Evolutionary conservation across 2,797 vertebrate species (phyloP).

Genomic region (Erpetoichthys calabaricus): DNA sequence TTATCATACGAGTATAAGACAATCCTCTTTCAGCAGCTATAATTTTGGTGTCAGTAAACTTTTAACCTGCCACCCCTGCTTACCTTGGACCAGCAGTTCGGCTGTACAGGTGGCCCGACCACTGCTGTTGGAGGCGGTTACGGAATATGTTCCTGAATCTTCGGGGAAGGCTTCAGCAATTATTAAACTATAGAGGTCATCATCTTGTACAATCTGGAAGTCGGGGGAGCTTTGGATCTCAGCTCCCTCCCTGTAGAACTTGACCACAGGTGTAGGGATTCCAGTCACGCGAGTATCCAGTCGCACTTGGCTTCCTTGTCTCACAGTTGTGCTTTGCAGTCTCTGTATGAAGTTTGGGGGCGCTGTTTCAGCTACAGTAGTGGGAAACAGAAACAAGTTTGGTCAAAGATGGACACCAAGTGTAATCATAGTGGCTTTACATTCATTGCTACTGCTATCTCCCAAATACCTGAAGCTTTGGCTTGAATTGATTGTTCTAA

Average conservation of each 20-base stretch:
- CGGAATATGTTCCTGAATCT: slow-evolving; percentile 93
- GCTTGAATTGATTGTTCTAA: too few relatives aligned
- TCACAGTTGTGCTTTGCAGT: slow-evolving; percentile 85
- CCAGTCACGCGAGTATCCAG: slow-evolving; percentile 86
- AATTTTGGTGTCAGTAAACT: too few relatives aligned
- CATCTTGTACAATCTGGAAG: slow-evolving; percentile 91
- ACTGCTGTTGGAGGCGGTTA: slow-evolving; percentile 82
- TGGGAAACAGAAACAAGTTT: neutral
- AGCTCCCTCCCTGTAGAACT: slow-evolving; percentile 93
- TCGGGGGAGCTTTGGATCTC: slow-evolving; percentile 96
- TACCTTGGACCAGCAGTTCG: slow-evolving; percentile 86
- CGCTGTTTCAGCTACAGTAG: slow-evolving; percentile 69
- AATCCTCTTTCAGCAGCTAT: too few relatives aligned
- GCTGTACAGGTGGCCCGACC: slow-evolving; percentile 93
- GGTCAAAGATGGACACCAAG: neutral
- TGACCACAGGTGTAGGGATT: slow-evolving; percentile 93
- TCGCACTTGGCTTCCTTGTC: slow-evolving; percentile 88
- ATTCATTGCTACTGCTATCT: too few relatives aligned
- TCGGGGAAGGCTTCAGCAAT: slow-evolving; percentile 93
- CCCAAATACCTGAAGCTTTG: too few relatives aligned
- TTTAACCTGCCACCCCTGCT: too few relatives aligned
- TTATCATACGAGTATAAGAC: neutral
- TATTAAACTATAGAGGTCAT: slow-evolving; percentile 87
- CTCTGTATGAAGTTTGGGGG: slow-evolving; percentile 88
- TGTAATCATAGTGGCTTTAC: neutral